Percentiles rank a stretch among this genome's conserved stretches.
phyloP scores from a whole-genome alignment of 2,888 invertebrate species.

The Ichneumoninae sp. region DNA sequence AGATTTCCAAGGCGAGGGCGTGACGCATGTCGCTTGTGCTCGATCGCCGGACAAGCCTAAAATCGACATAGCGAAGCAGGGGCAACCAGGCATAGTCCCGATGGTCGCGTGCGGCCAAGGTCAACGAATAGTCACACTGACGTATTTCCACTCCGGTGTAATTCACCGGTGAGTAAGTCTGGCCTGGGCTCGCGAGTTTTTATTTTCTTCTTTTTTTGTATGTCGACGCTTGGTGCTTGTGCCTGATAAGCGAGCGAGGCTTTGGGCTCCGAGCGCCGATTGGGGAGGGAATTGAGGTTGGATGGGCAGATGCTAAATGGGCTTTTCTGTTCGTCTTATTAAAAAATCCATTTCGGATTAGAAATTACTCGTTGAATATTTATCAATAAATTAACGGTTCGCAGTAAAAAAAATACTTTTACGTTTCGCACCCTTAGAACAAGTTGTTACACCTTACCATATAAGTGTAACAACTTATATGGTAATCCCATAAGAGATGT shows the following conservation, averaged over 20 bases:
- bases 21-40: constrained; percentile 51
- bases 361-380: too few relatives aligned
- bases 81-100: constrained; percentile 33
- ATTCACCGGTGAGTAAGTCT: constrained; percentile 65
- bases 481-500: too few relatives aligned
- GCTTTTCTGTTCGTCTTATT: neutral
- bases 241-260: neutral
- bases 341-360: neutral
- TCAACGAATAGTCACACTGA: constrained; percentile 73
- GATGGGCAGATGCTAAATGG: neutral
- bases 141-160: constrained; percentile 67
- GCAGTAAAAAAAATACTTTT: too few relatives aligned
- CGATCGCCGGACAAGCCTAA: constrained; percentile 52
- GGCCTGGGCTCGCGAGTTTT: constrained; percentile 22
- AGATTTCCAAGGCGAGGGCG: constrained; percentile 34
- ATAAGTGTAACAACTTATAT: too few relatives aligned
- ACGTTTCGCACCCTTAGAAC: too few relatives aligned
- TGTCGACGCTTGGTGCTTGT: neutral
- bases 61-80: constrained; percentile 64
- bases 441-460: too few relatives aligned
- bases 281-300: neutral
- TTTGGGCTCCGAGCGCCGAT: neutral
- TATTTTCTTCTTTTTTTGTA: neutral
- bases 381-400: too few relatives aligned
- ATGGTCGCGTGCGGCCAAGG: constrained; percentile 82